Conservation (phyloP, 2,888 invertebrate genomes). For the Napeogenes sylphis region DNA sequence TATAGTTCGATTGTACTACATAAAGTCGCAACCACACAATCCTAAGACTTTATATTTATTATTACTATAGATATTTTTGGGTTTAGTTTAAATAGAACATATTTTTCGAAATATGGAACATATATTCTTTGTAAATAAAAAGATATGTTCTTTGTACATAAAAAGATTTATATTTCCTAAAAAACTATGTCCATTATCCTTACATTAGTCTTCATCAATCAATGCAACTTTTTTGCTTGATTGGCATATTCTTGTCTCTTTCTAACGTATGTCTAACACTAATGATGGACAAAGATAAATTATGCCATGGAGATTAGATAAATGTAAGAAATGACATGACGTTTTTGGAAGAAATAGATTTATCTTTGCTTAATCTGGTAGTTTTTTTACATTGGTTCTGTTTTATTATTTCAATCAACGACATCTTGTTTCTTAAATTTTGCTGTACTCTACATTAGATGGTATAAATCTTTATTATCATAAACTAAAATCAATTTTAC, state of each 20-base stretch:
- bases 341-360: slow-evolving; percentile 6
- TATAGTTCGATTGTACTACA: too few species aligned
- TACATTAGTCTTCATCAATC: slow-evolving; percentile 8
- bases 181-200: slow-evolving; percentile 6
- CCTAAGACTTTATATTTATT: too few species aligned
- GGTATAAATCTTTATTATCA: too few species aligned
- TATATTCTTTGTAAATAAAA: background rate
- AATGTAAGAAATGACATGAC: slow-evolving; percentile 11
- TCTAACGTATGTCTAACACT: slow-evolving; percentile 13
- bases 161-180: background rate
- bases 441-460: too few species aligned
- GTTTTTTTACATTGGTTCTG: slow-evolving; percentile 1
- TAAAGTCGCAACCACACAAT: too few species aligned
- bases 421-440: too few species aligned
- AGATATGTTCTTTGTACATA: background rate
- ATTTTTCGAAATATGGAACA: too few species aligned
- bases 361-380: background rate
- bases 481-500: too few species aligned
- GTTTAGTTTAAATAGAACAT: too few species aligned
- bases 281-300: slow-evolving; percentile 27
- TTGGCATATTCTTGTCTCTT: slow-evolving; percentile 15
- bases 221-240: slow-evolving; percentile 8
- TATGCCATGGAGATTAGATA: slow-evolving; percentile 16
- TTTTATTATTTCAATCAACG: background rate
- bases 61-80: too few species aligned